Evolutionary conservation across 2,797 vertebrate genomes (phyloP), one percentile per base, ranked within the genome.

Genomic region (Uromys caudimaculatus): DNA sequence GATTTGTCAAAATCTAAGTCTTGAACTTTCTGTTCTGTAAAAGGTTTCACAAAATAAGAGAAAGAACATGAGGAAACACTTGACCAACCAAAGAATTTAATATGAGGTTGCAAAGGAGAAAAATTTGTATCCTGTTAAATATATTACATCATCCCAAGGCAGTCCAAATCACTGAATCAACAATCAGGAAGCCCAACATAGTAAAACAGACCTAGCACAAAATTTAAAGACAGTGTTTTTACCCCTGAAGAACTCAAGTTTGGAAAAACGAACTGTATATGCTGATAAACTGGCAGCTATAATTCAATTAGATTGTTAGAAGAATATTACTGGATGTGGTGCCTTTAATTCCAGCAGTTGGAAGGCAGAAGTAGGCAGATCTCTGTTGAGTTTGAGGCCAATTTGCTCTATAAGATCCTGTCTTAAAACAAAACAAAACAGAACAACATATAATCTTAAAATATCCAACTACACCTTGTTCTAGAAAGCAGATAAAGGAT

Each of bases 221-320:
- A 85, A 56, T n/a, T 96, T 86, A 90, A 94, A 89, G 73, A 96
- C 76, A 89, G 67, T 76, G 92, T 89, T 93, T 97, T 95, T 84
- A 86, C 6, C n/a, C 38, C 41, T 81, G 16, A 85, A 47, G 82
- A 69, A 93, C 24, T 84, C n/a, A 91, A 92, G 7, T 54, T 10
- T 93, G n/a, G 32, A 89, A 93, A 95, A 93, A 71, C 24, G 89
- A 90, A 83, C 0, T n/a, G 19, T 29, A 95, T 88, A 81, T 60
- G 6, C 29, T 86, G 82, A 92, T n/a, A 71, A 96, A 87, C 89
- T 60, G 29, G 17, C 32, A 97, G n/a, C 58, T 82, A 29, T 84
- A 92, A 97, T 2, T 93, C 4, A 92, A 54, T 44, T 95, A n/a
- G 52, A 88, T 78, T 92, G 17, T 60, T 88, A 93, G 90, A 90